These are phyloP conservation scores for Asarcornis scutulata DNA, from an alignment of 2,113 vertebrate genomes.

Conservation along the genomic window DNA sequence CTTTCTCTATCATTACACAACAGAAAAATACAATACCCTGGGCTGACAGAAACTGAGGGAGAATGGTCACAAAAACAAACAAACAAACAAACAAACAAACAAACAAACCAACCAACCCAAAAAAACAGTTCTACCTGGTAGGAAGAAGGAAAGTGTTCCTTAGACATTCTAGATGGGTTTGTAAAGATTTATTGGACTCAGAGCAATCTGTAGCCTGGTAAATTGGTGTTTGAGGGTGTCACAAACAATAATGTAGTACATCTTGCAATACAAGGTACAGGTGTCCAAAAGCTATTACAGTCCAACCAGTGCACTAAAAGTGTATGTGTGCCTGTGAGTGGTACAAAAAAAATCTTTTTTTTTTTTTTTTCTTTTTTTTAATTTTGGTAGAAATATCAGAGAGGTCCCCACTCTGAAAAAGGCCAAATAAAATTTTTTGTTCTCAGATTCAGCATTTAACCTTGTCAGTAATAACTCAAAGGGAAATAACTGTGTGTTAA, in stretches of 20 bases:
- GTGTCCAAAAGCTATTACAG: constrained; percentile 77
- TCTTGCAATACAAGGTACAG: constrained; percentile 62
- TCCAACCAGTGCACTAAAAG: constrained; percentile 60
- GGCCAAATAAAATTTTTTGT: constrained; percentile 69
- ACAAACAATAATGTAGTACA: constrained; percentile 77
- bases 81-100: background rate
- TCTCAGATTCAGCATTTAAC: constrained; percentile 7
- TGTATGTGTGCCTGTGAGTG: background rate
- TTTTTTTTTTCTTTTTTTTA: constrained; percentile 30
- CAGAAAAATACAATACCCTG: background rate
- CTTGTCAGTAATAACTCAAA: constrained; percentile 51
- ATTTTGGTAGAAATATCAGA: constrained; percentile 45
- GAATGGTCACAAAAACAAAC: background rate
- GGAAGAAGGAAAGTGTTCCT: background rate
- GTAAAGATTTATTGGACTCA: constrained; percentile 73
- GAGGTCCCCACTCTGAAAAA: constrained; percentile 44
- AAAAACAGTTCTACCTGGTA: background rate
- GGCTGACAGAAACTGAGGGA: constrained; percentile 23
- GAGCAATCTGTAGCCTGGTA: constrained; percentile 73
- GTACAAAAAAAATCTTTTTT: constrained; percentile 37
- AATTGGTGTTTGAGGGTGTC: constrained; percentile 80
- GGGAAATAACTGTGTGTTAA: constrained; percentile 21
- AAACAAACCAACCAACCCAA: background rate
- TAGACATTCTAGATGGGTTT: constrained; percentile 58
- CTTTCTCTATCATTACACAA: background rate